A percentile compares a stretch with the other conserved stretches of the same genome.
Evolutionary conservation across 2,888 invertebrate genomes (phyloP).

Genomic region (Prosapia bicincta): DNA sequence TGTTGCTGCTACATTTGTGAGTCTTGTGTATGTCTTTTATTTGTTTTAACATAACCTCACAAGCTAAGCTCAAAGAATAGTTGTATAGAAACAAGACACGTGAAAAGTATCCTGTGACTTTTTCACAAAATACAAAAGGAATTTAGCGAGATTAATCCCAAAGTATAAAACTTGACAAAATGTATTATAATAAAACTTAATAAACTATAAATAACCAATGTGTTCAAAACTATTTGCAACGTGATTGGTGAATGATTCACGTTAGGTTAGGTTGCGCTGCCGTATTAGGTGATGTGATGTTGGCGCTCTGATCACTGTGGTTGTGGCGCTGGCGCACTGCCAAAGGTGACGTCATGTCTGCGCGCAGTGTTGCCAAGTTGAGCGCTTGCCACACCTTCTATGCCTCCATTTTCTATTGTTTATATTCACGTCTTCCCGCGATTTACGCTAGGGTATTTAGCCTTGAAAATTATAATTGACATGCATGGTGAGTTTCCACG

Average conservation of each 20-base stretch:
- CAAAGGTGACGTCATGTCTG: constrained; percentile 52
- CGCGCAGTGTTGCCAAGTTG: constrained; percentile 52
- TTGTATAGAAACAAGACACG: too few species aligned
- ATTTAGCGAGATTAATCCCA: too few species aligned
- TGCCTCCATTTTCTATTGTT: not conserved
- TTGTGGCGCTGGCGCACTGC: constrained; percentile 3
- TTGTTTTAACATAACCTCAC: too few species aligned
- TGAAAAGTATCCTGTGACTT: too few species aligned
- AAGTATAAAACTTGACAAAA: too few species aligned
- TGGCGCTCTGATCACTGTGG: constrained; percentile 4
- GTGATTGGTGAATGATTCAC: not conserved
- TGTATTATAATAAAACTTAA: not conserved
- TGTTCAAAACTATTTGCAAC: not conserved
- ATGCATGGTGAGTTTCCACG: too few species aligned
- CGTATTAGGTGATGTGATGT: constrained; percentile 22
- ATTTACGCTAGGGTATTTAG: not conserved
- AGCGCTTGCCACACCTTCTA: constrained; percentile 23
- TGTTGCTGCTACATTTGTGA: too few species aligned
- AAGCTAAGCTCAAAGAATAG: too few species aligned
- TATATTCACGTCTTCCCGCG: not conserved
- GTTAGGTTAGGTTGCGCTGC: constrained; percentile 19
- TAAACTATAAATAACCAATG: not conserved
- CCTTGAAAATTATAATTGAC: too few species aligned
- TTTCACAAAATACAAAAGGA: too few species aligned
- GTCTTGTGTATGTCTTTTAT: too few species aligned